Percentiles rank a stretch among this genome's conserved stretches.
Evolutionary conservation across 2,113 vertebrate species (phyloP).

Genomic region (Chiloscyllium plagiosum): DNA sequence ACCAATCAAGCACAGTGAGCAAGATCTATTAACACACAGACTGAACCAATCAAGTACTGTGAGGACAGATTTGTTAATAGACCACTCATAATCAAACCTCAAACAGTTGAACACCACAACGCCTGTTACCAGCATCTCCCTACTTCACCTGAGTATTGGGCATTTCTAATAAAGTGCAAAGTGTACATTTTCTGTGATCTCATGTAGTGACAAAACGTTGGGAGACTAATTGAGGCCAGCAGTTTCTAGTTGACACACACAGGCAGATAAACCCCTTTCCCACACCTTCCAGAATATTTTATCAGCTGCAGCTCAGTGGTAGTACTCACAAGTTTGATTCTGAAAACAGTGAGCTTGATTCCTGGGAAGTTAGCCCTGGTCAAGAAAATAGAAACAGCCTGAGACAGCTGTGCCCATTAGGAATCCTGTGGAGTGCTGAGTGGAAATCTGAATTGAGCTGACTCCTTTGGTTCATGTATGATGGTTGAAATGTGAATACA

Average conservation of each 20-base stretch:
- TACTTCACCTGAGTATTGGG: not conserved
- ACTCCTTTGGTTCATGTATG: not conserved
- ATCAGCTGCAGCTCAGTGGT: not conserved
- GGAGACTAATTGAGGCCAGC: not conserved
- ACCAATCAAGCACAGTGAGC: too few relatives aligned
- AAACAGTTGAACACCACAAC: too few relatives aligned
- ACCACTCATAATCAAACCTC: too few relatives aligned
- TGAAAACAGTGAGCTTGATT: not conserved
- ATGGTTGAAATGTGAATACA: not conserved
- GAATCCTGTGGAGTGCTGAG: not conserved
- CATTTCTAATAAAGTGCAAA: not conserved
- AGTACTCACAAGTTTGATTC: too few relatives aligned
- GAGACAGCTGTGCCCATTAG: not conserved
- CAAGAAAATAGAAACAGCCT: not conserved
- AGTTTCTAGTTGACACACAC: too few relatives aligned
- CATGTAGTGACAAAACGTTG: not conserved
- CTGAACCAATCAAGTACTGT: too few relatives aligned
- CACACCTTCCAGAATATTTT: not conserved
- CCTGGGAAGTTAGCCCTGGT: not conserved
- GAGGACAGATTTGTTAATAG: too few relatives aligned
- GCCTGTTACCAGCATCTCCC: not conserved
- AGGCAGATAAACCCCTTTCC: not conserved
- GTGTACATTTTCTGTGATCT: not conserved
- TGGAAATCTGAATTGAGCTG: not conserved
- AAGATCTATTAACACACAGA: too few relatives aligned